Evolutionary conservation across 2,888 invertebrate genomes (phyloP), one percentile per base, ranked within the genome.

Genomic region (Macrophya alboannulata): DNA sequence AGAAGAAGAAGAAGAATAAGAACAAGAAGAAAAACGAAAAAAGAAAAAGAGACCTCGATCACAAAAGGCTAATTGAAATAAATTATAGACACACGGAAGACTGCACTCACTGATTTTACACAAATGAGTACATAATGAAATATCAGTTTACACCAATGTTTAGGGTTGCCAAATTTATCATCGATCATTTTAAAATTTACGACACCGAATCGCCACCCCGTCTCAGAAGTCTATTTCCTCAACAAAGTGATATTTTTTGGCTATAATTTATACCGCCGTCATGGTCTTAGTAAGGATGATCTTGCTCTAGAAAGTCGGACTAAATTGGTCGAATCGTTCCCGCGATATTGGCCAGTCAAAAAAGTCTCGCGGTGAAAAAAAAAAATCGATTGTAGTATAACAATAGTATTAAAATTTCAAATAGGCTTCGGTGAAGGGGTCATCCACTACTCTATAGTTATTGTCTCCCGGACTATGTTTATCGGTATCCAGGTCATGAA

Each of bases 71-170:
- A 43, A 71, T 71, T 71, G 40, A 40, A 71, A 71, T 9, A n/a
- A 71, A 71, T 71, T 71, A 71, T 31, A 37, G 71, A n/a, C n/a
- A 21, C 31, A 31, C 31, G 45, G n/a, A 55, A 55, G 55, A 55
- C n/a, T 8, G n/a, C 55, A 55, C 55, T 55, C 31, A 48, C 48
- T 48, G 48, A 48, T 1, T 48, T 4, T 48, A 48, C 10, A 48
- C 8, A n/a, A n/a, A n/a, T 10, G 48, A 1, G 9, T 10, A 25
- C 10, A 10, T 4, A 12, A 62, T 10, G 21, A 25, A 21, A 21
- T 62, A 25, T 25, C 62, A 62, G 25, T 62, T 62, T n/a, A 55
- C 62, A 0, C 3, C 12, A 62, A 10, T 21, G 62, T 25, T 21
- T 25, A 10, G 21, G 25, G 9, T 62, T 62, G 25, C 62, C 25